Evolutionary conservation across 2,113 vertebrate genomes (phyloP).

Genomic region (Nerophis ophidion): DNA sequence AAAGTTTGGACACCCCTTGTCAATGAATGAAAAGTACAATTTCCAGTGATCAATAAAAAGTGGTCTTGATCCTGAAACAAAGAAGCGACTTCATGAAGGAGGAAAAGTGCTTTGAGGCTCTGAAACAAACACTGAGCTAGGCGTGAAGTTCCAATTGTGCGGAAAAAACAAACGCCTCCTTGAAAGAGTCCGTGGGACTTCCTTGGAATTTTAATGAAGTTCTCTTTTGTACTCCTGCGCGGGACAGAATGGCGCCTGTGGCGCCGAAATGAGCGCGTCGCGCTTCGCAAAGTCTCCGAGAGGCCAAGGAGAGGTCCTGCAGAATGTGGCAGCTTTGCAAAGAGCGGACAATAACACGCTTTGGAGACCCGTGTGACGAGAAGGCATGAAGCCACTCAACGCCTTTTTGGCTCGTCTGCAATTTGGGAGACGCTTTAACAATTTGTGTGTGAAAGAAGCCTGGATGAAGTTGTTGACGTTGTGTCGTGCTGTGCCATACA

Average conservation of each 20-base stretch:
- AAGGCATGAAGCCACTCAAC: slow-evolving; percentile 23
- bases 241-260: slow-evolving; percentile 54
- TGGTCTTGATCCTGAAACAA: slow-evolving; percentile 17
- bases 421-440: no score
- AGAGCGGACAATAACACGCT: slow-evolving; percentile 44
- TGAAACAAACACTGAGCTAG: slow-evolving; percentile 45
- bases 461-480: not conserved
- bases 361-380: slow-evolving; percentile 48
- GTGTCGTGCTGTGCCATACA: not conserved
- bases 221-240: slow-evolving; percentile 71
- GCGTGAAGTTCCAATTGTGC: slow-evolving; percentile 37
- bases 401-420: not conserved
- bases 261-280: slow-evolving; percentile 56
- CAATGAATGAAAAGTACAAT: no score
- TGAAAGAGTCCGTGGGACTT: slow-evolving; percentile 39
- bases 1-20: no score
- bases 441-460: not conserved
- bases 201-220: slow-evolving; percentile 73
- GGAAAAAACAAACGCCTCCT: slow-evolving; percentile 60
- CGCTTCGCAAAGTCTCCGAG: slow-evolving; percentile 51
- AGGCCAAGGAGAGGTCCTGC: slow-evolving; percentile 43
- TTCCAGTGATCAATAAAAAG: no score
- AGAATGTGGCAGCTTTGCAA: slow-evolving; percentile 51
- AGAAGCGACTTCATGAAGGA: slow-evolving; percentile 23
- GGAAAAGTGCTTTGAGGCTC: slow-evolving; percentile 34